Conservation (phyloP, 2,113 vertebrate species). For the Sylvietta virens region DNA sequence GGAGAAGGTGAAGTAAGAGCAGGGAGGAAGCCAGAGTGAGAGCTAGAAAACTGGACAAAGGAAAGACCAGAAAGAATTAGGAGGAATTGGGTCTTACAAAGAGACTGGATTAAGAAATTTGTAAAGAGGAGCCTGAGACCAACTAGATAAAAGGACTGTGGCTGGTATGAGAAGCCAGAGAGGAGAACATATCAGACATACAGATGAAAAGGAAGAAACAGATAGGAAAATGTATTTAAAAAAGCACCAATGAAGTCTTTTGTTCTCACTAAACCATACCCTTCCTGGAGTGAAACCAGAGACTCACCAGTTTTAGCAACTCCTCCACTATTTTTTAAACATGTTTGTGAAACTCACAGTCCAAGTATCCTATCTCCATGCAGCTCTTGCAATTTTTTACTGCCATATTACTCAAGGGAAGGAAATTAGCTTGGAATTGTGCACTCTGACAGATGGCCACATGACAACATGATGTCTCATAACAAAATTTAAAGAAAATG, state of each 20-base stretch:
- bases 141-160: not conserved
- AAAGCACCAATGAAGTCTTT: not conserved
- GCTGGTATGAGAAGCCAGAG: not conserved
- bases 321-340: not conserved
- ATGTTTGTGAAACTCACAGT: not conserved
- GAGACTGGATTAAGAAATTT: not conserved
- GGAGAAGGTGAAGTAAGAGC: not conserved
- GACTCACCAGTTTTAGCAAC: not conserved
- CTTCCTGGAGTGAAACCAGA: not conserved
- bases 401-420: not conserved
- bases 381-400: not conserved
- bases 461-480: not conserved
- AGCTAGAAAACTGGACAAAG: not conserved
- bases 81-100: not conserved
- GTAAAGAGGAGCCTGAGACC: not conserved
- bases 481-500: not conserved
- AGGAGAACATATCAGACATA: not conserved
- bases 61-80: not conserved
- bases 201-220: not conserved
- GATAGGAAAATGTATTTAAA: not conserved
- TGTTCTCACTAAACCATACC: not conserved
- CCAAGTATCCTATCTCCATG: not conserved
- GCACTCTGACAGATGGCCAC: not conserved
- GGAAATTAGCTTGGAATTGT: not conserved
- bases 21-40: not conserved